phyloP scores from a whole-genome alignment of 2,888 invertebrate species.

The Euzophera pinguis region DNA sequence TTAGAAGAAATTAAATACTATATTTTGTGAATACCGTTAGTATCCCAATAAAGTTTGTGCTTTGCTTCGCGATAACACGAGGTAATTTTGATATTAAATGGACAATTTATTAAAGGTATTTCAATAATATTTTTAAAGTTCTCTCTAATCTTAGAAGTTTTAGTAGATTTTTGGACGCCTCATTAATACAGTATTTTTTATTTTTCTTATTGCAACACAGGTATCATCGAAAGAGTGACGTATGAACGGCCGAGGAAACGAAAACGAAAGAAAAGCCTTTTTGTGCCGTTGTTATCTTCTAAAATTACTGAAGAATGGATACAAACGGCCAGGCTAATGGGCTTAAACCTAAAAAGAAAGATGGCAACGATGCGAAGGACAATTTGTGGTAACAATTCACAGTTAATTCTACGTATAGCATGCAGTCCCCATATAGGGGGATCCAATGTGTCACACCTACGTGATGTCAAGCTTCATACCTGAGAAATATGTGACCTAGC shows the following conservation, averaged over 20 bases:
- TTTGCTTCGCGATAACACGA: too few species aligned
- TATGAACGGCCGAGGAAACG: conserved; percentile 77
- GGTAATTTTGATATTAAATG: too few species aligned
- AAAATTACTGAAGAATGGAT: conserved; percentile 77
- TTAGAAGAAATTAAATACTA: too few species aligned
- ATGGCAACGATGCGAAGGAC: conserved; percentile 81
- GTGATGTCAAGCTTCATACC: conserved; percentile 73
- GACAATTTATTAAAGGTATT: too few species aligned
- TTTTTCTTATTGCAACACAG: conserved; percentile 35
- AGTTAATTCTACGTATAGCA: conserved; percentile 66
- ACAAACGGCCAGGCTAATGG: conserved; percentile 80
- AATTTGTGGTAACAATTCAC: conserved; percentile 82
- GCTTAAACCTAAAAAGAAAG: conserved; percentile 81
- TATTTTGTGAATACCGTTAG: too few species aligned
- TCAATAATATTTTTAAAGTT: too few species aligned
- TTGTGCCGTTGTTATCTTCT: conserved; percentile 80
- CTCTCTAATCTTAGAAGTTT: too few species aligned
- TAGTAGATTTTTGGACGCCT: neutral
- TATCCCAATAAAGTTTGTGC: too few species aligned
- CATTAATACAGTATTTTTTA: neutral
- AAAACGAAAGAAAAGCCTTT: conserved; percentile 77
- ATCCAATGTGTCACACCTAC: conserved; percentile 80
- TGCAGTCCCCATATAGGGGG: conserved; percentile 73
- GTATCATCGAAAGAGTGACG: conserved; percentile 69
- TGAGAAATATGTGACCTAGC: conserved; percentile 78